phyloP scores from a whole-genome alignment of 2,797 vertebrate species.

The Australoheros facetus region DNA sequence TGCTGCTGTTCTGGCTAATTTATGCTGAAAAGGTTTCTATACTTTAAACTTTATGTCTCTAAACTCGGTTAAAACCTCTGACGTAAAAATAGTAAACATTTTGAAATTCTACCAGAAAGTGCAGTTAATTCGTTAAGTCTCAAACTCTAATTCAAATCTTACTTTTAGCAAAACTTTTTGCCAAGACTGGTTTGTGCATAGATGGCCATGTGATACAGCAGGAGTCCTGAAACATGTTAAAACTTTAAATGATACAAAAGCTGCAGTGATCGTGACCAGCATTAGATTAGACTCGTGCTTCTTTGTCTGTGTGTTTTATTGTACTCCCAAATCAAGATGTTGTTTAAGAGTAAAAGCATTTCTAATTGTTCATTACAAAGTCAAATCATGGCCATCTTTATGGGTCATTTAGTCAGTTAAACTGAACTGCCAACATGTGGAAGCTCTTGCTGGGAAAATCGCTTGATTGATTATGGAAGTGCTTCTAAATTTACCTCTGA shows the following conservation, averaged over 20 bases:
- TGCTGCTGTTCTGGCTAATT: not conserved
- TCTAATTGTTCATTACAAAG: slow-evolving; percentile 61
- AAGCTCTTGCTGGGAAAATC: slow-evolving; percentile 51
- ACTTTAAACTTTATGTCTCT: too few relatives aligned
- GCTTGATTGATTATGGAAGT: slow-evolving; percentile 53
- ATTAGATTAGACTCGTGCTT: not conserved
- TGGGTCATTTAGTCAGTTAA: slow-evolving; percentile 60
- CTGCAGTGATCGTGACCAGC: not conserved
- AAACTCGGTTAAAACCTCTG: not conserved
- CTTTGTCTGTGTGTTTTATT: slow-evolving; percentile 2
- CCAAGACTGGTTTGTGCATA: slow-evolving; percentile 29
- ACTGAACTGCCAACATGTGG: slow-evolving; percentile 34
- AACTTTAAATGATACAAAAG: not conserved
- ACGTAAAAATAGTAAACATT: not conserved
- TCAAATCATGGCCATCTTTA: slow-evolving; percentile 51
- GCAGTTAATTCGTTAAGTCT: slow-evolving; percentile 4
- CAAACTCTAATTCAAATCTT: slow-evolving; percentile 28
- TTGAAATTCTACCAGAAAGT: slow-evolving; percentile 11
- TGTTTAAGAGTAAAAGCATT: slow-evolving; percentile 40
- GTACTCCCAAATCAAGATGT: slow-evolving; percentile 27
- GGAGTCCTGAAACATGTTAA: slow-evolving; percentile 1
- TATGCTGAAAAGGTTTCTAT: not conserved
- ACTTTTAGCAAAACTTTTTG: slow-evolving; percentile 11
- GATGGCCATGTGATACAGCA: slow-evolving; percentile 42
- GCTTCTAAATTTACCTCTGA: slow-evolving; percentile 45